Percentiles rank a stretch among this genome's conserved stretches.
Evolutionary conservation across 2,113 vertebrate genomes (phyloP).

Genomic region (Labeo catla): DNA sequence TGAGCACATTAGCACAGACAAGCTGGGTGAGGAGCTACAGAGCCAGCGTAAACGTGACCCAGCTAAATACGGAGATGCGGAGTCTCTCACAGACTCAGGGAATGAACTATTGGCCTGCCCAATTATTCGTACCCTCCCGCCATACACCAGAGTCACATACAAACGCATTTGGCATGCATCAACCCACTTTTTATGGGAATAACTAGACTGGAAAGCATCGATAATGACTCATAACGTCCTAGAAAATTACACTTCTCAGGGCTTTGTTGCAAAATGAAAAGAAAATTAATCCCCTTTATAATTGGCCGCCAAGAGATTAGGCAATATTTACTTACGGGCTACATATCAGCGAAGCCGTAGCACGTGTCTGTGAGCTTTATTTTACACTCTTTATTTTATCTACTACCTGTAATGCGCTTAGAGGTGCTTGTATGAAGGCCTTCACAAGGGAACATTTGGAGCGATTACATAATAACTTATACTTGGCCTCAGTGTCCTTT

Average conservation of each 20-base stretch:
- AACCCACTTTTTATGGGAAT: neutral
- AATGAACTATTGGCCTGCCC: neutral
- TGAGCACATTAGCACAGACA: slow-evolving; percentile 24
- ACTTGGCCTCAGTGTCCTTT: neutral
- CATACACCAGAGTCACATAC: neutral
- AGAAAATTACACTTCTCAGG: slow-evolving; percentile 24
- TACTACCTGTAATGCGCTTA: neutral
- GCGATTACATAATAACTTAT: neutral
- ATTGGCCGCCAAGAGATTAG: slow-evolving; percentile 30
- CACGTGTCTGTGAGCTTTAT: neutral
- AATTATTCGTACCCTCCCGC: neutral
- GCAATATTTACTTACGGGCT: slow-evolving; percentile 38
- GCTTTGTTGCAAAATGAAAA: slow-evolving; percentile 29
- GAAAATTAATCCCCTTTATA: slow-evolving; percentile 38
- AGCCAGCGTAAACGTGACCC: neutral
- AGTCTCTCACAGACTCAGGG: neutral
- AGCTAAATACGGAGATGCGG: neutral
- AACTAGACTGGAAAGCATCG: slow-evolving; percentile 23
- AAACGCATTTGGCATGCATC: slow-evolving; percentile 12
- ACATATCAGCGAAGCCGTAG: slow-evolving; percentile 10
- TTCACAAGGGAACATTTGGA: neutral
- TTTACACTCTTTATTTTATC: slow-evolving; percentile 7
- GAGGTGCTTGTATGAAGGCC: neutral
- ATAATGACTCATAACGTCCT: slow-evolving; percentile 24
- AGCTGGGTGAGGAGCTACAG: neutral